These are phyloP conservation scores for Norana najaformis DNA, from an alignment of 2,888 invertebrate species.

Conservation along the genomic window DNA sequence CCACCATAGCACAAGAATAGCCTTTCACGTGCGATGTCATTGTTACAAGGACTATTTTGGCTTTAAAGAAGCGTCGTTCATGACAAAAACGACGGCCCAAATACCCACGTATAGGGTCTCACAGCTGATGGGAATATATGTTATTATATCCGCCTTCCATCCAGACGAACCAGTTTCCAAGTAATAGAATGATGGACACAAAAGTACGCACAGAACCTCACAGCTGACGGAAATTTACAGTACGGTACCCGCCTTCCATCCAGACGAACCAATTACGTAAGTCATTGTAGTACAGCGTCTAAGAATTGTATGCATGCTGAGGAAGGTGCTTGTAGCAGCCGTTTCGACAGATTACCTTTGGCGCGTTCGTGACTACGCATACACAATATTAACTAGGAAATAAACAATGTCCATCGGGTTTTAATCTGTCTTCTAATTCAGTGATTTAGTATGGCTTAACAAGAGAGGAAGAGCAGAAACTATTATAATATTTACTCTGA, in stretches of 20 bases:
- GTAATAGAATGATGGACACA: background rate
- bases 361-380: background rate
- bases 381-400: background rate
- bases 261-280: conserved; percentile 7
- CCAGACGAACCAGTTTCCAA: background rate
- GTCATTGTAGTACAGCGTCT: background rate
- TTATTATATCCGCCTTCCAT: background rate
- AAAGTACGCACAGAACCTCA: background rate
- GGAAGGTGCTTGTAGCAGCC: background rate
- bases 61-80: background rate
- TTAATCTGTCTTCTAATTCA: background rate
- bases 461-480: background rate
- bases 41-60: background rate
- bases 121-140: background rate
- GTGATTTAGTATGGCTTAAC: background rate
- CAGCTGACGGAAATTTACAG: background rate
- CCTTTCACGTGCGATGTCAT: background rate
- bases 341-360: conserved; percentile 13
- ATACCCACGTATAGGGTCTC: background rate
- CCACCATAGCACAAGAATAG: background rate
- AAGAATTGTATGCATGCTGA: background rate
- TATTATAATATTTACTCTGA: conserved; percentile 13
- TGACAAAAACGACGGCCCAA: background rate
- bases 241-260: conserved; percentile 13
- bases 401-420: background rate